Percentiles rank a stretch among this genome's conserved stretches.
Evolutionary conservation across 1,140 invertebrate genomes (phyloP).

Genomic region (Drosophila parabipectinata): DNA sequence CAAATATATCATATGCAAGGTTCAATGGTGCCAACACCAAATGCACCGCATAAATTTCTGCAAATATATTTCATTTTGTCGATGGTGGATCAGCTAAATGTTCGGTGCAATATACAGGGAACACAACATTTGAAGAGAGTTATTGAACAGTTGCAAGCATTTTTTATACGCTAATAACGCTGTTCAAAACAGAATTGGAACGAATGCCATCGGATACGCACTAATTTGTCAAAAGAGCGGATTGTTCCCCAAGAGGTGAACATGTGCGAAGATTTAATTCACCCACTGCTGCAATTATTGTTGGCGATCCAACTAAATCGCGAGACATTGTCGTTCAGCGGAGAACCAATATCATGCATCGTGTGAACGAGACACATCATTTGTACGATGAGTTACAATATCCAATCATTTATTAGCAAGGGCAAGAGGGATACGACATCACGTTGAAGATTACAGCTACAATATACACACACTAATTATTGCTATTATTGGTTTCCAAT

Average conservation of each 20-base stretch:
- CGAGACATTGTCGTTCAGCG: constrained; percentile 46
- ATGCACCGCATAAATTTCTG: too few relatives aligned
- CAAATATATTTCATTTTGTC: too few relatives aligned
- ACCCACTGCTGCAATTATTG: constrained; percentile 17
- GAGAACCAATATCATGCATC: constrained; percentile 25
- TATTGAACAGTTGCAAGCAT: not conserved
- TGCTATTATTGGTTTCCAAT: too few relatives aligned
- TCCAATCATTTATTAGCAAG: constrained; percentile 84
- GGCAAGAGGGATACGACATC: constrained; percentile 80
- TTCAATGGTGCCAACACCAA: not conserved
- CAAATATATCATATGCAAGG: not conserved
- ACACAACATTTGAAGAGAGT: too few relatives aligned
- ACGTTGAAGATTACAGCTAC: not conserved
- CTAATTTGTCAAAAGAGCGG: constrained; percentile 72
- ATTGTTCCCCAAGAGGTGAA: constrained; percentile 79
- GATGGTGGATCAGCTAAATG: too few relatives aligned
- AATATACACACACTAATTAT: too few relatives aligned
- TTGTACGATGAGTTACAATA: constrained; percentile 53
- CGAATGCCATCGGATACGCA: constrained; percentile 67
- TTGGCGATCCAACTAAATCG: constrained; percentile 50
- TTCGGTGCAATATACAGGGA: too few relatives aligned
- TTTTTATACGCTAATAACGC: not conserved
- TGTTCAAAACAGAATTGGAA: constrained; percentile 23
- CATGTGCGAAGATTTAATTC: constrained; percentile 84
- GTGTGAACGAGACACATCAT: not conserved